Base-by-base conservation (phyloP, 2,888 invertebrate genomes). In the Sinodicranocentrus sp. region DNA sequence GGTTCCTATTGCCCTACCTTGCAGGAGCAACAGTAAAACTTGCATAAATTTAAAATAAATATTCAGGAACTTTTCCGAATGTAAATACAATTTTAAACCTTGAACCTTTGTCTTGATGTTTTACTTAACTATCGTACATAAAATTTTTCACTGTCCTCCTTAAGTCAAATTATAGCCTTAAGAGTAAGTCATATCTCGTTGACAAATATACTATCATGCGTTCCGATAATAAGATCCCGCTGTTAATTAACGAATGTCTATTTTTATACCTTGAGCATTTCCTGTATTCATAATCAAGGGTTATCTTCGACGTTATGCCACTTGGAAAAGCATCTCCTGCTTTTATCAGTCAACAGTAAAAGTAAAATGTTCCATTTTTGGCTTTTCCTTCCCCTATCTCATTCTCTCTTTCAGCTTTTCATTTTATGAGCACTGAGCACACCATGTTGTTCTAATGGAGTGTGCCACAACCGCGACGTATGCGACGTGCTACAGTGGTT, bases 281-380 rank as follows among this genome's bases (percentile, higher is more conserved):
- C 15, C 23, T n/a, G 8, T 52, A 39, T 19, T 19, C 52, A 52
- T 19, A 15, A 52, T 52, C 8, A 52, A 52, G 52, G 19, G 25
- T 23, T 57, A 5, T 57, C 2, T 23, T 57, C 5, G 1, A 25
- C 25, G 15, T n/a, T n/a, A n/a, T 48, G 48, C n/a, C 48, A 10
- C 48, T n/a, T n/a, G n/a, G 15, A 8, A 39, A 39, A 63, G n/a
- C 15, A 13, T 10, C 23, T 39, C 70, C 43, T 63, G 63, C 72
- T 80, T 80, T 65, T 72, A 72, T 80, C 79, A 80, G 79, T 80
- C 79, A 80, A 80, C 79, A 72, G 26, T 2, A 52, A 17, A 21
- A 23, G 63, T 70, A 71, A 71, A 78, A 71, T 71, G 79, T 80
- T 80, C 79, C 79, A 80, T 72, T 80, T 80, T 80, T 80, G 79